Conservation (phyloP, 2,113 vertebrate species). For the Astatotilapia flaviijosephi region DNA sequence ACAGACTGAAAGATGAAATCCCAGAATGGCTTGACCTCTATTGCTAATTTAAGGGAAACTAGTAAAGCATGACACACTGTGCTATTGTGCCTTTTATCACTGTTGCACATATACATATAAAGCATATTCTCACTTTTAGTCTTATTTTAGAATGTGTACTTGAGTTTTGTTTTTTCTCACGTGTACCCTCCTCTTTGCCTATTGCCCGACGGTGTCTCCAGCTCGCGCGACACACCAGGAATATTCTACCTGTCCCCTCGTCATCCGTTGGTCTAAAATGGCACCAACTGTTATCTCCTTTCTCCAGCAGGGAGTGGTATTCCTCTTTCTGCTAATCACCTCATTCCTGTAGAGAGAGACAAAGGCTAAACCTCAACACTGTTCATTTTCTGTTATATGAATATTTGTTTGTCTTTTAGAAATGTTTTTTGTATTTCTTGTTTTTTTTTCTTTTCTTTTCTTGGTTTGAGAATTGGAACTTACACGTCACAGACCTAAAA, state of each 20-base stretch:
- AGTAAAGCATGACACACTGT: conserved; percentile 67
- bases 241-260: background rate
- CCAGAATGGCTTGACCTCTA: conserved; percentile 18
- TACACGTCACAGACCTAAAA: conserved; percentile 60
- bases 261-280: conserved; percentile 36
- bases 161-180: background rate
- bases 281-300: conserved; percentile 52
- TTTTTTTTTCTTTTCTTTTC: conserved; percentile 5
- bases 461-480: conserved; percentile 50
- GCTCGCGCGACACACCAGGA: background rate
- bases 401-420: conserved; percentile 48
- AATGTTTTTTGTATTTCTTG: conserved; percentile 11
- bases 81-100: conserved; percentile 73
- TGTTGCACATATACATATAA: conserved; percentile 58
- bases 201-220: conserved; percentile 2
- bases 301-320: conserved; percentile 53
- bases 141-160: conserved; percentile 44
- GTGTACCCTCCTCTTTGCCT: background rate
- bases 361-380: conserved; percentile 62
- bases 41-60: conserved; percentile 51
- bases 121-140: conserved; percentile 48
- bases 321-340: conserved; percentile 36
- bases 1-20: conserved; percentile 16
- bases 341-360: conserved; percentile 50
- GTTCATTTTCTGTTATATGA: conserved; percentile 42